Percentiles rank a stretch among this genome's conserved stretches.
phyloP scores from a whole-genome alignment of 2,113 vertebrate species.

The Micronisus gabar region DNA sequence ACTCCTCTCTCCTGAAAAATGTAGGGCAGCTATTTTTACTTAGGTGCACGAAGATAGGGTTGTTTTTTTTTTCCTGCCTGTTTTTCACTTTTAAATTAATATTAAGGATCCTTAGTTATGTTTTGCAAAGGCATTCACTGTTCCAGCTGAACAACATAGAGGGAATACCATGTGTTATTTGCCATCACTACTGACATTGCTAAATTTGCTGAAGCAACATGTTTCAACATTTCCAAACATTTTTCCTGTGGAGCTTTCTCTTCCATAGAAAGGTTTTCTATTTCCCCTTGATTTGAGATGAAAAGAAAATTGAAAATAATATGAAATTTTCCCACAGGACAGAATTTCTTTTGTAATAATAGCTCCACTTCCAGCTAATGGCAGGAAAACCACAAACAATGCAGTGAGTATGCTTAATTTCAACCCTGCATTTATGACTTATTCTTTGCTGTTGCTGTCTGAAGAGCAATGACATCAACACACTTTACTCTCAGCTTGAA shows the following conservation, averaged over 20 bases:
- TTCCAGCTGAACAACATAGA: not conserved
- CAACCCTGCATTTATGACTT: not conserved
- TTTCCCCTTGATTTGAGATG: conserved; percentile 31
- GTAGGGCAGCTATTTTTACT: conserved; percentile 32
- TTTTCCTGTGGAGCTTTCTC: conserved; percentile 28
- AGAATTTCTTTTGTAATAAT: not conserved
- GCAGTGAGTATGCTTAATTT: not conserved
- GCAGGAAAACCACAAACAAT: not conserved
- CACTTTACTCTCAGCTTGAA: not conserved
- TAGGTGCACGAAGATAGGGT: not conserved
- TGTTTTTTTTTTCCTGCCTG: too few relatives aligned
- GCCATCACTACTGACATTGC: not conserved
- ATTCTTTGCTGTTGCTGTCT: not conserved
- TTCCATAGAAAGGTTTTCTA: not conserved
- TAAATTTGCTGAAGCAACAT: not conserved
- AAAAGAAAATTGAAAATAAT: conserved; percentile 50
- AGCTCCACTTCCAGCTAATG: not conserved
- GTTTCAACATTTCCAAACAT: conserved; percentile 3
- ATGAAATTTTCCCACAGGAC: conserved; percentile 24
- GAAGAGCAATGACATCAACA: not conserved
- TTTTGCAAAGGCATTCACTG: not conserved
- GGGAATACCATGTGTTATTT: not conserved
- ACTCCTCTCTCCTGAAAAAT: not conserved
- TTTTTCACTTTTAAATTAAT: not conserved
- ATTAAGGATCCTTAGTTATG: not conserved